These are phyloP conservation scores for Cryptotis parvus DNA, from an alignment of 2,113 vertebrate species.

Conservation along the genomic window DNA sequence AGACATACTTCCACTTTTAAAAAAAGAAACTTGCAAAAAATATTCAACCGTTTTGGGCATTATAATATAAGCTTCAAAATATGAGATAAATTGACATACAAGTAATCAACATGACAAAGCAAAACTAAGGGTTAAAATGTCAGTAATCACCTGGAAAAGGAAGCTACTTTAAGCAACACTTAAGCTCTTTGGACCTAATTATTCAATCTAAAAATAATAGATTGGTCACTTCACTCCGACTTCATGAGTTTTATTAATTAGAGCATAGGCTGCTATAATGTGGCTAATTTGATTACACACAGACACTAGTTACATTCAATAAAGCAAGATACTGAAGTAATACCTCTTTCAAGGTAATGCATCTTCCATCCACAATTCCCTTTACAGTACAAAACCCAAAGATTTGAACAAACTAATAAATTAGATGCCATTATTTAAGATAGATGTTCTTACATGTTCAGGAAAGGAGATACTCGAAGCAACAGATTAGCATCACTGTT, in stretches of 20 bases:
- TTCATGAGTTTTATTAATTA: conserved; percentile 65
- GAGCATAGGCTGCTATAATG: conserved; percentile 4
- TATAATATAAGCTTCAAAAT: background rate
- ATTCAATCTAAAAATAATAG: conserved; percentile 75
- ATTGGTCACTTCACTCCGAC: conserved; percentile 64
- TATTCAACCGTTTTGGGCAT: background rate
- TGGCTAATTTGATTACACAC: conserved; percentile 66
- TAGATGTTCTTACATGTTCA: background rate
- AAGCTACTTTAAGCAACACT: conserved; percentile 49
- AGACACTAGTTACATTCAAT: conserved; percentile 50
- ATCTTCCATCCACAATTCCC: background rate
- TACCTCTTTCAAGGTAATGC: conserved; percentile 15
- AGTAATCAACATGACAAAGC: background rate
- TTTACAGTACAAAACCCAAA: conserved; percentile 34
- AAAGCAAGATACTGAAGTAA: background rate
- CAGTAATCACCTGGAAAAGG: conserved; percentile 49
- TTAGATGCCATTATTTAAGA: conserved; percentile 25
- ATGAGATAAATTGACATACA: conserved; percentile 15
- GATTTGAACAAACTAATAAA: conserved; percentile 52
- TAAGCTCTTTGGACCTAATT: conserved; percentile 62
- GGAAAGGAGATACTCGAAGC: conserved; percentile 46
- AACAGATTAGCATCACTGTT: conserved; percentile 29
- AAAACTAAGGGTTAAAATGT: conserved; percentile 41
- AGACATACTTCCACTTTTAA: background rate
- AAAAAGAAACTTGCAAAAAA: conserved; percentile 7